phyloP scores from a whole-genome alignment of 35 echinoderm and acorn worm genomes.

The Apostichopus japonicus region DNA sequence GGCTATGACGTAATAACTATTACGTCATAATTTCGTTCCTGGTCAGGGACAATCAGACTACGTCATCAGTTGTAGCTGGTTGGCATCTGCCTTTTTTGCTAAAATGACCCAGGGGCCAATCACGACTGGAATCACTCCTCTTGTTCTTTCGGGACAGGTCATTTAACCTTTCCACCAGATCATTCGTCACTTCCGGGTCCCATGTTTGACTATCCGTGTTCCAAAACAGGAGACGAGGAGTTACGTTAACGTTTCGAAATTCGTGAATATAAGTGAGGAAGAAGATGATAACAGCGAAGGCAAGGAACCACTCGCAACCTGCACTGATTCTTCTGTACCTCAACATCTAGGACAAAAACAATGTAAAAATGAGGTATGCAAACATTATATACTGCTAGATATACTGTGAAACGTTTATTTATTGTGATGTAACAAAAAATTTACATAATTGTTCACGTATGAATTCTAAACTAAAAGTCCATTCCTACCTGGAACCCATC shows the following conservation, averaged over 20 bases:
- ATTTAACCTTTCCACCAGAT: neutral
- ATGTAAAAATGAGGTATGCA: neutral
- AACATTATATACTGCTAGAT: neutral
- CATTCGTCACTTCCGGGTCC: conserved; percentile 14
- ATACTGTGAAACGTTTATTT: neutral
- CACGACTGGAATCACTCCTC: neutral
- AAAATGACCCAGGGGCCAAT: neutral
- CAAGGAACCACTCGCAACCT: conserved; percentile 47
- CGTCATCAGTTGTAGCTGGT: neutral
- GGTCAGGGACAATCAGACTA: neutral
- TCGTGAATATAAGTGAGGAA: conserved; percentile 45
- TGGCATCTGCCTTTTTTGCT: neutral
- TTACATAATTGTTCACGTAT: neutral
- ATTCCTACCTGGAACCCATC: too few species aligned
- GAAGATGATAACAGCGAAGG: neutral
- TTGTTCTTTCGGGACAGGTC: neutral
- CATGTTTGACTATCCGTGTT: neutral
- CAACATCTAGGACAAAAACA: conserved; percentile 24
- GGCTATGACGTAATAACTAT: too few species aligned
- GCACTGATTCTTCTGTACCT: conserved; percentile 40
- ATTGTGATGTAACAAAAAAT: neutral
- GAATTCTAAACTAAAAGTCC: too few species aligned
- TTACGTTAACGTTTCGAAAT: neutral
- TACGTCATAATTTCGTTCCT: too few species aligned
- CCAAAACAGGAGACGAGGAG: neutral